phyloP scores from a whole-genome alignment of 2,113 vertebrate genomes.

The Ancistrus triradiatus region DNA sequence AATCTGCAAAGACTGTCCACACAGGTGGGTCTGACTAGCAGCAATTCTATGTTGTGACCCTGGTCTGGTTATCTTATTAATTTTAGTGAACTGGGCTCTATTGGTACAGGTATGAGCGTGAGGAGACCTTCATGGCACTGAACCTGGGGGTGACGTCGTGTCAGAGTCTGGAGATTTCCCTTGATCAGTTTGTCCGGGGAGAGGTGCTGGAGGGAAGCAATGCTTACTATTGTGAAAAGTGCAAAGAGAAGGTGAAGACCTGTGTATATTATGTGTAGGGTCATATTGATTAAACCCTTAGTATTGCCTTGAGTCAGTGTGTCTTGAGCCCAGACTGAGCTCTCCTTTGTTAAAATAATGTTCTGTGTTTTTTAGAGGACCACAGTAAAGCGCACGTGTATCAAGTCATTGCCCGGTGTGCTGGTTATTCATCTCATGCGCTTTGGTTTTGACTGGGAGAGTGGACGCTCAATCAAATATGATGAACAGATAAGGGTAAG shows the following conservation, averaged over 20 bases:
- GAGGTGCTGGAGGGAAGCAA: constrained; percentile 98
- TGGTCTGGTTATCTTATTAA: background rate
- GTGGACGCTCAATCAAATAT: constrained; percentile 96
- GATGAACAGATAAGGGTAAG: constrained; percentile 96
- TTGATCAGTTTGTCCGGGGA: constrained; percentile 97
- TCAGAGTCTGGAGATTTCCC: constrained; percentile 94
- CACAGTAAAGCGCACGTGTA: constrained; percentile 95
- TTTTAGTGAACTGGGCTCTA: background rate
- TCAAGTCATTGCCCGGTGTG: constrained; percentile 91
- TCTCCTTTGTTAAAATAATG: too few species aligned
- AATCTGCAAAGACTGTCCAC: constrained; percentile 98
- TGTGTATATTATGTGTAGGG: background rate
- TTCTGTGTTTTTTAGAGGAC: constrained; percentile 78
- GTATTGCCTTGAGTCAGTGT: too few species aligned
- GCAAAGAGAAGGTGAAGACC: constrained; percentile 88
- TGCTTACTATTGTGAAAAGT: constrained; percentile 98
- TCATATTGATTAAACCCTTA: too few species aligned
- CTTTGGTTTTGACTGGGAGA: constrained; percentile 98
- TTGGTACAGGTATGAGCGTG: constrained; percentile 85
- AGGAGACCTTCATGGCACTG: constrained; percentile 97
- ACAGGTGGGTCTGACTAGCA: constrained; percentile 71
- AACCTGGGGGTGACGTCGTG: constrained; percentile 97
- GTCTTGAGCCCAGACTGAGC: constrained; percentile 10
- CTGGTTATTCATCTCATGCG: constrained; percentile 98
- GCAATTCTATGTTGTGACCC: too few species aligned